phyloP scores from a whole-genome alignment of 2,113 vertebrate species.

The Tenrec ecaudatus region DNA sequence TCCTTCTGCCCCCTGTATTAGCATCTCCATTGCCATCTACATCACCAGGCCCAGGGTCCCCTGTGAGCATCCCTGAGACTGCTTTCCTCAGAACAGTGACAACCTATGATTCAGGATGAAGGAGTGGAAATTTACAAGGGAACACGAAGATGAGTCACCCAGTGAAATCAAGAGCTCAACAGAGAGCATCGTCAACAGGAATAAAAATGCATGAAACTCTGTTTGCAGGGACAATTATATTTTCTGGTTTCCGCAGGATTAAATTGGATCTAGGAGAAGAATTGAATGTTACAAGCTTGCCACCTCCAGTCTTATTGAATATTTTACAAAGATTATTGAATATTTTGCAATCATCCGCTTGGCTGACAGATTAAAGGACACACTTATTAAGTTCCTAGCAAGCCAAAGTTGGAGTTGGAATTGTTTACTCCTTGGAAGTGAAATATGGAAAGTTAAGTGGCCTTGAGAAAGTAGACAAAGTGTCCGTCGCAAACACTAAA shows the following conservation, averaged over 20 bases:
- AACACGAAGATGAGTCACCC: constrained; percentile 50
- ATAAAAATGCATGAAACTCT: constrained; percentile 39
- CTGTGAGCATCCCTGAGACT: neutral
- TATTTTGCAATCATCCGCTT: constrained; percentile 72
- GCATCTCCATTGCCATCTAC: neutral
- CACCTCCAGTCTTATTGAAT: constrained; percentile 73
- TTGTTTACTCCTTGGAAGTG: constrained; percentile 56
- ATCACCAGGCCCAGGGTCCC: neutral
- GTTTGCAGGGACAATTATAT: constrained; percentile 70
- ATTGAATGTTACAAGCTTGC: constrained; percentile 73
- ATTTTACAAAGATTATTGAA: constrained; percentile 74
- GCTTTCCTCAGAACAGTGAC: constrained; percentile 38
- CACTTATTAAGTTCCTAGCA: constrained; percentile 61
- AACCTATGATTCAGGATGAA: constrained; percentile 51
- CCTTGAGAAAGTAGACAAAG: constrained; percentile 51
- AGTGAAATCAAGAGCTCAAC: constrained; percentile 27
- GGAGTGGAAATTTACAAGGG: constrained; percentile 62
- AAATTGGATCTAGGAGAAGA: constrained; percentile 73
- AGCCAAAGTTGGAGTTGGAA: constrained; percentile 33
- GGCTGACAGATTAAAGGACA: constrained; percentile 71
- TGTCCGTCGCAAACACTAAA: neutral
- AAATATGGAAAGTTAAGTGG: constrained; percentile 44
- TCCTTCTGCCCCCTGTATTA: neutral
- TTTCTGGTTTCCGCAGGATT: constrained; percentile 71
- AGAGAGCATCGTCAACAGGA: constrained; percentile 37